Percentiles rank a stretch among this genome's conserved stretches.
Conservation (phyloP, 2,888 invertebrate species). For the Acleris literana region DNA sequence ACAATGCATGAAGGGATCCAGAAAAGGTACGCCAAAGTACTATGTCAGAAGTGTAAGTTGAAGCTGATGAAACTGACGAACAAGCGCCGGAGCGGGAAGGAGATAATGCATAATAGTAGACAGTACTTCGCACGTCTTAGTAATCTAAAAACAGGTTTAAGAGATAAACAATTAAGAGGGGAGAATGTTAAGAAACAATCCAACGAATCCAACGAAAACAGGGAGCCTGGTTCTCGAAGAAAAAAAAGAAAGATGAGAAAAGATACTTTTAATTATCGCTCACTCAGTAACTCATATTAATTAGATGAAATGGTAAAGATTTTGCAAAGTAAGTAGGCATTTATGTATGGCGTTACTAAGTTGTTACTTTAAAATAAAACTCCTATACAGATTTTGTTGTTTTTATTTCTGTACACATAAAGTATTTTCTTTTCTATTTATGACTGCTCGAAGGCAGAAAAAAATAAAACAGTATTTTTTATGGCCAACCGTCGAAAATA, state of each 20-base stretch:
- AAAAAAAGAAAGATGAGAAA: not conserved
- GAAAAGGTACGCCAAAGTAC: not conserved
- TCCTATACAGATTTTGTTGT: not conserved
- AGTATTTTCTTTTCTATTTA: not conserved
- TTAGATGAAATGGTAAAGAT: too few species aligned
- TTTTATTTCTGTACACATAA: not conserved
- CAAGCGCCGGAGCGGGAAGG: not conserved
- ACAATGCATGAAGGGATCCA: not conserved
- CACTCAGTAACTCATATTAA: too few species aligned
- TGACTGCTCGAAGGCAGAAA: not conserved
- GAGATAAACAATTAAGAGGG: not conserved
- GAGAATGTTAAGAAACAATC: not conserved
- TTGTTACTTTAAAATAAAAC: conserved; percentile 6
- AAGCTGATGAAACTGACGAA: not conserved
- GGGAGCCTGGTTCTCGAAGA: not conserved
- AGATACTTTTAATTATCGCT: not conserved
- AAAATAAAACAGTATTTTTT: conserved; percentile 12
- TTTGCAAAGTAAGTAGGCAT: too few species aligned
- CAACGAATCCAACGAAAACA: too few species aligned
- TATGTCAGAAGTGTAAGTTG: conserved; percentile 5
- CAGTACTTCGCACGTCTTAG: conserved; percentile 17
- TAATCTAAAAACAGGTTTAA: not conserved
- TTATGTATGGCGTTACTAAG: too few species aligned
- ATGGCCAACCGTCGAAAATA: conserved; percentile 4
- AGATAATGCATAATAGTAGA: conserved; percentile 26